Base-by-base conservation (phyloP, 2,113 vertebrate species). In the Phalacrocorax aristotelis region DNA sequence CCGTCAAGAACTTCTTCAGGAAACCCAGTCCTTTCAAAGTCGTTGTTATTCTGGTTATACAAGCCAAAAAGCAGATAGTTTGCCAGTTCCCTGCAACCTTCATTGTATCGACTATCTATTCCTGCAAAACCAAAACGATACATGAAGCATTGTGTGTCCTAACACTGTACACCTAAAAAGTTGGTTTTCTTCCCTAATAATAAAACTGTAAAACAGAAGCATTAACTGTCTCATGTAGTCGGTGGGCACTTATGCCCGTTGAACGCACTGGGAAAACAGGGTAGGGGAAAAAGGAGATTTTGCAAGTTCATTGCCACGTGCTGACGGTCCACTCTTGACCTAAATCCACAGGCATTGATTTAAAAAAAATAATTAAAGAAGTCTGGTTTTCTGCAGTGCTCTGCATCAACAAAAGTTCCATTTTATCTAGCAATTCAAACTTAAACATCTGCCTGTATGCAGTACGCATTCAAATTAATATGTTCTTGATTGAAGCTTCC, bases 81-180 rank as follows among this genome's bases (percentile, higher is more conserved):
- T 6, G 99, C 99, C 95, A 99, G 98, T 91, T 99, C 99, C 82
- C 98, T 98, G 98, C 99, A 99, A 18, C 99, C 99, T 87, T 99
- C 99, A 55, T 99, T 99, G 95, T 99, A 99, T 49, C 99, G 98
- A 95, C 99, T 99, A 95, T 99, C 99, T 61, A 99, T 99, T 64
- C 99, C 99, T 99, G 95, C 64, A 98, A 97, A 88, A 82, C 26
- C 76, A 97, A 96, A 97, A 52, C 11, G 20, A 13, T 4, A 14
- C 0, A 8, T 36, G n/a, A 90, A 74, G 13, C 7, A 6, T 2
- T 32, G 4, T 0, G 4, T 34, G 17, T 25, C 17, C 62, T 12
- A 15, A 14, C 6, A 18, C 1, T 22, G 13, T 5, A 49, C 40
- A 76, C 30, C 11, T 23, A 15, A 69, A 21, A 75, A 65, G 6